These are phyloP conservation scores for Lepidurus packardi DNA, from an alignment of 1,140 invertebrate genomes.

Conservation along the genomic window DNA sequence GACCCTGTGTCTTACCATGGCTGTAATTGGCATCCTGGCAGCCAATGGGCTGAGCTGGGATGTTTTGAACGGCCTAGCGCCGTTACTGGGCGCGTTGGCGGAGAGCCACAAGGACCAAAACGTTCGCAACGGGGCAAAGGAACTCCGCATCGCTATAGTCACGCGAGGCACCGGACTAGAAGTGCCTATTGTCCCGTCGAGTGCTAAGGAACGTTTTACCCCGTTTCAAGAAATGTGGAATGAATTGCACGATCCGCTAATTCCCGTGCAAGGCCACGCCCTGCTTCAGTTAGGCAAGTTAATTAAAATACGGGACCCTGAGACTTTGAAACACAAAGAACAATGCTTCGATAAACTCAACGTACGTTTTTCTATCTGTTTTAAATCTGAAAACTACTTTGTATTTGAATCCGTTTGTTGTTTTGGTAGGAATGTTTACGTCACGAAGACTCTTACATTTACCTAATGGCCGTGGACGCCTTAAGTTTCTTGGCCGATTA, in stretches of 20 bases:
- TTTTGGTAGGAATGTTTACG: constrained; percentile 56
- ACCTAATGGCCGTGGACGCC: constrained; percentile 69
- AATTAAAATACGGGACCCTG: constrained; percentile 58
- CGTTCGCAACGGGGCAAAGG: constrained; percentile 34
- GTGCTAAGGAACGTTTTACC: background rate
- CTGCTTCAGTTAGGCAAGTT: constrained; percentile 65
- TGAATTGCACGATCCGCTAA: constrained; percentile 62
- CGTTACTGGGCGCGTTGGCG: background rate
- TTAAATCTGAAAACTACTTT: constrained; percentile 36
- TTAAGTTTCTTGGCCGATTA: constrained; percentile 58
- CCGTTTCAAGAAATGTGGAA: constrained; percentile 57
- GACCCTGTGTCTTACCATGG: background rate
- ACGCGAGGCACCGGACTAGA: constrained; percentile 32
- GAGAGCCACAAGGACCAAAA: background rate
- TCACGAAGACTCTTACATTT: constrained; percentile 75
- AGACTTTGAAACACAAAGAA: constrained; percentile 58
- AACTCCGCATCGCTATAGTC: constrained; percentile 35
- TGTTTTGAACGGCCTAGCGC: background rate
- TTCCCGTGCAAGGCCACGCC: constrained; percentile 75
- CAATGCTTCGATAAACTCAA: constrained; percentile 61
- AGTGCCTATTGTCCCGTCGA: background rate
- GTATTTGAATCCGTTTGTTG: constrained; percentile 30
- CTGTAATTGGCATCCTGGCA: background rate
- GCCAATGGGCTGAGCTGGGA: constrained; percentile 20
- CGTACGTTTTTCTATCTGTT: constrained; percentile 42